phyloP scores from a whole-genome alignment of 2,797 vertebrate species.

The Ataeniobius toweri region DNA sequence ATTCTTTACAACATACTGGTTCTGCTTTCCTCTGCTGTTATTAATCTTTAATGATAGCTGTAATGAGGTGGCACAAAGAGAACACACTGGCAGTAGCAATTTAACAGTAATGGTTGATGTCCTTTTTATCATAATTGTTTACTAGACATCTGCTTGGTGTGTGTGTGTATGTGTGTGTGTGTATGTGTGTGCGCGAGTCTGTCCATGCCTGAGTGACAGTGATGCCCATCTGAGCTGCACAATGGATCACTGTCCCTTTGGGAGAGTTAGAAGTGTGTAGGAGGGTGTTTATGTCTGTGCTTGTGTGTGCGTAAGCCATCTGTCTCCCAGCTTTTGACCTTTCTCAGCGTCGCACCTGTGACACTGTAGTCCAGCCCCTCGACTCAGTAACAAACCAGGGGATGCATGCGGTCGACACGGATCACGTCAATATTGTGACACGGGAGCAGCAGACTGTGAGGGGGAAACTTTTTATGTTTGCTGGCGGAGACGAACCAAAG shows the following conservation, averaged over 20 bases:
- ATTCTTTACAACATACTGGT: background rate
- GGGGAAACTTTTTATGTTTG: slow-evolving; percentile 7
- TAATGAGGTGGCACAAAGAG: slow-evolving; percentile 16
- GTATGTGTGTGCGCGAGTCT: slow-evolving; percentile 16
- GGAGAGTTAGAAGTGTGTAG: slow-evolving; percentile 73
- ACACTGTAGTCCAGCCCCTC: slow-evolving; percentile 56
- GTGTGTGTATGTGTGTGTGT: slow-evolving; percentile 16
- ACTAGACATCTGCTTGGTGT: slow-evolving; percentile 58
- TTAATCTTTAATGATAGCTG: slow-evolving; percentile 11
- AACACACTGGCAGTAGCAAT: slow-evolving; percentile 16
- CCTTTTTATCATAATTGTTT: slow-evolving; percentile 21
- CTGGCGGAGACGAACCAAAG: background rate
- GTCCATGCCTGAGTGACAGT: slow-evolving; percentile 44
- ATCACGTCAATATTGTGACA: slow-evolving; percentile 59
- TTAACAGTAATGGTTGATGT: slow-evolving; percentile 23
- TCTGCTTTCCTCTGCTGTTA: slow-evolving; percentile 14
- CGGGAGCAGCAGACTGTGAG: slow-evolving; percentile 20
- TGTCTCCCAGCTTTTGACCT: slow-evolving; percentile 78
- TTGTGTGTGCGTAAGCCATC: slow-evolving; percentile 57
- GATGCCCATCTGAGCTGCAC: slow-evolving; percentile 71
- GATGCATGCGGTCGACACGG: slow-evolving; percentile 46
- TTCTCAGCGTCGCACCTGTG: slow-evolving; percentile 72
- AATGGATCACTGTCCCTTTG: slow-evolving; percentile 76
- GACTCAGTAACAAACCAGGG: slow-evolving; percentile 54
- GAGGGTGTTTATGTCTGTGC: slow-evolving; percentile 38